Evolutionary conservation across 2,113 vertebrate genomes (phyloP), one percentile per base, ranked within the genome.

Genomic region (Struthio camelus): DNA sequence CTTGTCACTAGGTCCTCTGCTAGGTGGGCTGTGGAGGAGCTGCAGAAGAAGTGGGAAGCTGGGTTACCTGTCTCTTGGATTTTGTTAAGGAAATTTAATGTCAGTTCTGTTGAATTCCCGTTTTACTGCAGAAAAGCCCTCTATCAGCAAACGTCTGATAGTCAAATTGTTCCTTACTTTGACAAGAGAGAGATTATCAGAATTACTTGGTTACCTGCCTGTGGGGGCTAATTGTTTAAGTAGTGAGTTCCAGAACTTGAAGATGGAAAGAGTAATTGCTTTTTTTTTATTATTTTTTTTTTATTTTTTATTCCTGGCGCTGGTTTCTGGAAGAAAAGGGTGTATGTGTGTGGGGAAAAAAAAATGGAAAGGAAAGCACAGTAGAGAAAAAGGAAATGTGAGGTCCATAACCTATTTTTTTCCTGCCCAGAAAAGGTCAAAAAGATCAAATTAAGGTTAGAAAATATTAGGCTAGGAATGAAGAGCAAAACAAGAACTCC

Each of bases 201-300:
- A 85, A 75, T 81, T 75, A 44, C n/a, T 94, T 94, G 24, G 46
- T 85, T 90, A 80, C 34, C 46, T 94, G 76, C n/a, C 28, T 86
- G 7, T 76, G 65, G 5, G 19, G 19, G 13, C 59, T 90, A 73
- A 77, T 93, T 86, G 85, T 62, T 91, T 86, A 16, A 67, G 8
- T 78, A 66, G 34, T 46, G 36, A 87, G 48, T 28, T 95, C 92
- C 73, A 89, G 46, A 88, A 84, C 19, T 76, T 56, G 14, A 89
- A 28, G 9, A 90, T 94, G 61, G 78, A 84, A 11, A 30, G 17
- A 48, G 16, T 70, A 87, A 91, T 64, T 46, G 16, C 30, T 4
- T n/a, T 44, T 78, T 24, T 6, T 46, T 40, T 36, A 44, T 17
- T 25, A 44, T 30, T 42, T n/a, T n/a, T n/a, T n/a, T n/a, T 9